Base-by-base conservation (phyloP, 2,888 invertebrate species). In the Oligia latruncula region DNA sequence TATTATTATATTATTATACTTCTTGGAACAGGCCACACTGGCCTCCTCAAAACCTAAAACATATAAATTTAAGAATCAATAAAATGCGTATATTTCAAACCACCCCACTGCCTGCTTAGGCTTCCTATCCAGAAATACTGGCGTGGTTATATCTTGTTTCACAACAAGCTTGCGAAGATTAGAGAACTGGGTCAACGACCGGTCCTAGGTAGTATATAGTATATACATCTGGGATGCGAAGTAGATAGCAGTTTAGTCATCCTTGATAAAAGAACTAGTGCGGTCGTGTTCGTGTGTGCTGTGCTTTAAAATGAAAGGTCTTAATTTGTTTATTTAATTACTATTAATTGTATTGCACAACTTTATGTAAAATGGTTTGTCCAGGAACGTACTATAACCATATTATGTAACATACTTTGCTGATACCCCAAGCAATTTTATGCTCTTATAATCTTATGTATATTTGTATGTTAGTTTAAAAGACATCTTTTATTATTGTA, bases 281-380 rank as follows among this genome's bases (percentile, higher is more conserved):
- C 55, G 62, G 65, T 62, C 60, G 84, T 87, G 72, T 77, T 73
- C 9, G 52, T 62, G 58, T 49, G 64, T n/a, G 64, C 40, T 13
- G 72, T 58, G 70, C 0, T 65, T 29, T 6, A 55, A 35, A 66
- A 83, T 83, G 83, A 72, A 83, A 83, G 83, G 87, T 83, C 2
- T 46, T 65, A 58, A 43, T 65, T 70, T 58, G 23, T 77, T 13
- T 77, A 5, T 35, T 11, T 64, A 17, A 17, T 13, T 46, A 17
- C 9, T n/a, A n/a, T 29, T 46, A 20, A 11, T 5, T 46, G 20
- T 17, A 20, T 46, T 29, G 20, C 20, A 68, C 9, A 43, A 43
- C 15, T 67, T 2, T 17, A 49, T 23, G 20, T 35, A 8, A 23
- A 49, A 29, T 49, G 11, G 1, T 49, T 49, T 29, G 20, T 20